phyloP scores from a whole-genome alignment of 2,797 vertebrate genomes.

The Hozukius guyotensis region DNA sequence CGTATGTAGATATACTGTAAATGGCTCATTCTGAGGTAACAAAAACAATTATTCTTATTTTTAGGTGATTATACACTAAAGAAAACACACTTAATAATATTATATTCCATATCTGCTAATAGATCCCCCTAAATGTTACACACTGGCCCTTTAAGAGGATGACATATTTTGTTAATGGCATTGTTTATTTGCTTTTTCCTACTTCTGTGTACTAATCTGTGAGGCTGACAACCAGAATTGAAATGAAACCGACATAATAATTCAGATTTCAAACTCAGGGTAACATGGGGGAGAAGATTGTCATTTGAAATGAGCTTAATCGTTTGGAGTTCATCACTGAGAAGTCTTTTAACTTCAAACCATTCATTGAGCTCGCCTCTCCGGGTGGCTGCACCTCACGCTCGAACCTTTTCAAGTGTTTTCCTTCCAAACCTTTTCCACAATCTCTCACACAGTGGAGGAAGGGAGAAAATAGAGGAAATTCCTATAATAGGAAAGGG shows the following conservation, averaged over 20 bases:
- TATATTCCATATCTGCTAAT: no score
- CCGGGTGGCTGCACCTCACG: not conserved
- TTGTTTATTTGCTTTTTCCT: not conserved
- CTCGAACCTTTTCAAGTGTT: constrained; percentile 19
- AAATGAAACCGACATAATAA: not conserved
- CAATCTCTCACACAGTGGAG: constrained; percentile 4
- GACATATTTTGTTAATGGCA: not conserved
- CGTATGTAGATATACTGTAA: no score
- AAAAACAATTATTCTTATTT: no score
- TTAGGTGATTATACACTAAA: no score
- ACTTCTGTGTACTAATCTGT: not conserved
- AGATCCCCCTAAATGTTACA: no score
- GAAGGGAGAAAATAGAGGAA: constrained; percentile 39
- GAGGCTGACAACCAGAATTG: not conserved
- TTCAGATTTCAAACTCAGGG: not conserved
- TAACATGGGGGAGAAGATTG: not conserved
- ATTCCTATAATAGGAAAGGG: constrained; percentile 49
- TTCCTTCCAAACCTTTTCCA: constrained; percentile 28
- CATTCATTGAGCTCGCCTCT: not conserved
- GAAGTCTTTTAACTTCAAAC: constrained; percentile 3
- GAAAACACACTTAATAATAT: no score
- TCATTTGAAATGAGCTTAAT: not conserved
- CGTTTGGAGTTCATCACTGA: not conserved
- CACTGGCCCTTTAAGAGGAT: not conserved
- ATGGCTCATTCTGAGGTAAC: no score